Evolutionary conservation across 2,797 vertebrate genomes (phyloP).

Genomic region (Carapus acus): DNA sequence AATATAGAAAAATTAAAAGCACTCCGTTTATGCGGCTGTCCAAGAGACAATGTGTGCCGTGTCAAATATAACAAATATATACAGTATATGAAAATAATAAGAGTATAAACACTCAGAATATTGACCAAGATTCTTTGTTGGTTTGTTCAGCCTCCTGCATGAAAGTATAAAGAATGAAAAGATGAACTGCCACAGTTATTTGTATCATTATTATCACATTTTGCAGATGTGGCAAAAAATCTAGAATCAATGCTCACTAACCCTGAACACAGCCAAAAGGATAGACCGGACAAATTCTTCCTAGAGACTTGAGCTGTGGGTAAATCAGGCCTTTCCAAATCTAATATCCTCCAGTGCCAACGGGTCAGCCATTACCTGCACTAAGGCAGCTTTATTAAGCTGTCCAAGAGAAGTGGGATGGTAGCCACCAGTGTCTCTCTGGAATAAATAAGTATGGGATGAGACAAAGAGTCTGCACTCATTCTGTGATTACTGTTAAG

Average conservation of each 20-base stretch:
- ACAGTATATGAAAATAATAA: too few species aligned
- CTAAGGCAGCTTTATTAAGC: slow-evolving; percentile 25
- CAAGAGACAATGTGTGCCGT: too few species aligned
- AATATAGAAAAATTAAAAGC: neutral
- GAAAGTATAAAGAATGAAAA: too few species aligned
- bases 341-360: slow-evolving; percentile 22
- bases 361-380: slow-evolving; percentile 18
- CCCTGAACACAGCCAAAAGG: slow-evolving; percentile 27
- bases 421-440: slow-evolving; percentile 13
- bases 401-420: slow-evolving; percentile 6
- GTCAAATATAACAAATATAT: too few species aligned
- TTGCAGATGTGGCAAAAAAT: slow-evolving; percentile 16
- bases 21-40: too few species aligned
- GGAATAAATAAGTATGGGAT: slow-evolving; percentile 1
- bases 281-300: slow-evolving; percentile 22
- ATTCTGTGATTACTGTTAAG: slow-evolving; percentile 10
- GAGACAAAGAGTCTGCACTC: slow-evolving; percentile 8
- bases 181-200: too few species aligned
- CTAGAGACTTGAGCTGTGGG: slow-evolving; percentile 23
- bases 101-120: too few species aligned
- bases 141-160: too few species aligned
- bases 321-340: slow-evolving; percentile 29
- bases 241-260: slow-evolving; percentile 30
- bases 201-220: slow-evolving; percentile 8
- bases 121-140: too few species aligned